Evolutionary conservation across 2,888 invertebrate species (phyloP).

Genomic region (Drosophila nigricruria): DNA sequence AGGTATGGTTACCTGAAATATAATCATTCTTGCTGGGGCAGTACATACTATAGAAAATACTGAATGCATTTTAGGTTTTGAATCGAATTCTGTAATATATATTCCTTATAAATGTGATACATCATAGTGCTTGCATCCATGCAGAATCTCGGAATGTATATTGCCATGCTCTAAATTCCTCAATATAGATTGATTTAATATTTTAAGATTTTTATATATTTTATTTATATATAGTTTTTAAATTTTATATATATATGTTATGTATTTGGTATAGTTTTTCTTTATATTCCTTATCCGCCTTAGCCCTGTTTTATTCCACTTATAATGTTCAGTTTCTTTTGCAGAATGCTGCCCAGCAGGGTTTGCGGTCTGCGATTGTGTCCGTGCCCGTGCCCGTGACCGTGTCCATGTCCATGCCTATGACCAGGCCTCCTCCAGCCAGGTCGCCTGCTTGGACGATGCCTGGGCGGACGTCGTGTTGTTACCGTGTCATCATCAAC

Average conservation of each 20-base stretch:
- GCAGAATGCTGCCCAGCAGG: constrained; percentile 16
- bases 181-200: too few relatives aligned
- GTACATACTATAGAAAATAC: too few relatives aligned
- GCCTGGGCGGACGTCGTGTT: neutral
- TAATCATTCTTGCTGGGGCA: too few relatives aligned
- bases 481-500: neutral
- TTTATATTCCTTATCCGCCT: neutral
- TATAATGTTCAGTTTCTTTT: constrained; percentile 31
- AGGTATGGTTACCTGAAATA: too few relatives aligned
- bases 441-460: neutral
- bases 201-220: too few relatives aligned
- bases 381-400: neutral
- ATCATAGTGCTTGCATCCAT: too few relatives aligned
- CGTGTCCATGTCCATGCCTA: neutral
- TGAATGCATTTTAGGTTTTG: too few relatives aligned
- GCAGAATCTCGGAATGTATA: too few relatives aligned
- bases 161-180: too few relatives aligned
- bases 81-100: too few relatives aligned
- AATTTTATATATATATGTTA: too few relatives aligned
- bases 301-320: neutral
- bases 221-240: neutral
- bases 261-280: neutral
- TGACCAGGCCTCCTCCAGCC: constrained; percentile 3
- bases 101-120: too few relatives aligned
- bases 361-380: constrained; percentile 17